Evolutionary conservation across 2,888 invertebrate genomes (phyloP).

Genomic region (Drosophila imparisetae): DNA sequence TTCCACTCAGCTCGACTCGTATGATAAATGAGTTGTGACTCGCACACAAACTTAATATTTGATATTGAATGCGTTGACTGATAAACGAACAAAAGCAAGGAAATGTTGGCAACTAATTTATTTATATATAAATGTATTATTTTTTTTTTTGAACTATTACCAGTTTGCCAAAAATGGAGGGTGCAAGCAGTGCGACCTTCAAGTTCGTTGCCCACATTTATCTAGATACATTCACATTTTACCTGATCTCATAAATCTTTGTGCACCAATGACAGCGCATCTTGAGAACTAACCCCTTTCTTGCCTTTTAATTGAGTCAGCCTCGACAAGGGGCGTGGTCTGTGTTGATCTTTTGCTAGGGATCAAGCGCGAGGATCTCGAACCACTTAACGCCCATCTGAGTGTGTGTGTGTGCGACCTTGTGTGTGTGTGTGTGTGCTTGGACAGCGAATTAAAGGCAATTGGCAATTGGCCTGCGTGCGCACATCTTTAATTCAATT

Average conservation of each 20-base stretch:
- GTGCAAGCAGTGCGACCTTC: constrained; percentile 33
- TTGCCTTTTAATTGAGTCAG: constrained; percentile 34
- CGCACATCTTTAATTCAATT: constrained; percentile 58
- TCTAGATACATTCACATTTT: constrained; percentile 39
- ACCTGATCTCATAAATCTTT: constrained; percentile 64
- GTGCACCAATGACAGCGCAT: constrained; percentile 64
- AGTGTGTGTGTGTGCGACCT: constrained; percentile 16
- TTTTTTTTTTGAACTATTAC: constrained; percentile 29
- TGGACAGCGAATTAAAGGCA: constrained; percentile 59
- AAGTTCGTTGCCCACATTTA: constrained; percentile 44
- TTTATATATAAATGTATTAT: constrained; percentile 3
- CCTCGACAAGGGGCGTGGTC: constrained; percentile 49
- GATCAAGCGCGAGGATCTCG: constrained; percentile 47
- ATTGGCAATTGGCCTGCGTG: constrained; percentile 36
- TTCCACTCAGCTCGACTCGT: constrained; percentile 17
- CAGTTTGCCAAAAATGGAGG: constrained; percentile 71
- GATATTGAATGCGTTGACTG: constrained; percentile 42
- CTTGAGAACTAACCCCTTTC: constrained; percentile 55
- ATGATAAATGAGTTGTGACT: constrained; percentile 68
- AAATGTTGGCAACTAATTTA: constrained; percentile 30
- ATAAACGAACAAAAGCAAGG: constrained; percentile 49
- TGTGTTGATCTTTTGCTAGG: constrained; percentile 35
- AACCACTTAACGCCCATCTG: constrained; percentile 41
- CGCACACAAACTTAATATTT: constrained; percentile 12
- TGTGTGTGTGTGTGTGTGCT: constrained; percentile 36